Evolutionary conservation across 2,888 invertebrate species (phyloP), one percentile per base, ranked within the genome.

Genomic region (Andricus quercusramuli): DNA sequence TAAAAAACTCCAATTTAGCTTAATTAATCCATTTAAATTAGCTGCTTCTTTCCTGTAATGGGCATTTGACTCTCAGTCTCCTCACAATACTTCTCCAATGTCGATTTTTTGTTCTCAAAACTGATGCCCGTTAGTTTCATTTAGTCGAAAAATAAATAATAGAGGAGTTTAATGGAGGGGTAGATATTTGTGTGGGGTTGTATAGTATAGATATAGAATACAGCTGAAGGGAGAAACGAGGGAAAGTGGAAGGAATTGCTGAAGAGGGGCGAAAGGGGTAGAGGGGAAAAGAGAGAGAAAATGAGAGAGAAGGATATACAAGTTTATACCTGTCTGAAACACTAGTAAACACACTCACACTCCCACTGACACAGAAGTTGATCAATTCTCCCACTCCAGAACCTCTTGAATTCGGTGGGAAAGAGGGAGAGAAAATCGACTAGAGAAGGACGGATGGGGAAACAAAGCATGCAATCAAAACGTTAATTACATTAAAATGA

Each of bases 401-500:
- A 25, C 1, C 68, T 44, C 44, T 68, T 68, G 44, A 47, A 68
- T 68, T 68, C 44, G 22, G 44, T 22, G 65, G 20, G 20, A 20
- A 20, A 65, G 66, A 37, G 20, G 66, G 41, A 41, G 66, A 65
- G 37, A 32, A 66, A 37, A 32, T 67, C 22, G 66, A 32, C 66
- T 13, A 67, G 66, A 67, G 66, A 74, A 47, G 56, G 62, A 62
- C 25, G 62, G 62, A 62, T 62, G 62, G 15, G 62, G 25, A 62
- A 62, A 62, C 62, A 62, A 62, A 62, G 62, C 62, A 62, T 25
- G 62, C 62, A 62, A 62, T 62, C 62, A 62, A 74, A 92, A 92
- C 91, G 91, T 92, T 92, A 92, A 92, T 92, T 92, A 90, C 91
- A 91, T 92, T 91, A 92, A 92, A 92, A 92, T 91, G 91, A 92